Conservation (phyloP, 2,797 vertebrate genomes). For the Crocodylus rhombifer region DNA sequence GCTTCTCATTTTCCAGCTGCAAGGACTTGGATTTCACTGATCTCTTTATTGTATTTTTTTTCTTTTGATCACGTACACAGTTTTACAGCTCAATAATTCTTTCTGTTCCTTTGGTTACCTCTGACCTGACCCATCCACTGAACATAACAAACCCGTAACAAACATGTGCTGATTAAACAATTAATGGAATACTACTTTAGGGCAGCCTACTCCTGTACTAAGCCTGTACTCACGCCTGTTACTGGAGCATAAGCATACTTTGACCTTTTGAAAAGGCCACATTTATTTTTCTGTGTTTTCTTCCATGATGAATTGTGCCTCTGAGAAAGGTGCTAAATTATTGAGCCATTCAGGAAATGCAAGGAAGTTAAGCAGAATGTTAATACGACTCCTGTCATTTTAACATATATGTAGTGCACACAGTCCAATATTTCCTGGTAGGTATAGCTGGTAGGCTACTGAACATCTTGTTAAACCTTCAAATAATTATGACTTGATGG, state of each 20-base stretch:
- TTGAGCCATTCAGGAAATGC: background rate
- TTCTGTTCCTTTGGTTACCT: conserved; percentile 45
- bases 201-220: conserved; percentile 36
- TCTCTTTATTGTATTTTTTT: conserved; percentile 6
- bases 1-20: background rate
- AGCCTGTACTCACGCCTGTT: conserved; percentile 30
- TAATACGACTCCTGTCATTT: conserved; percentile 35
- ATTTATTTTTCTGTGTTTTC: conserved; percentile 62
- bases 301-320: conserved; percentile 60
- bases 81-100: conserved; percentile 15
- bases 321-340: conserved; percentile 60
- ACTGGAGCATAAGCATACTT: conserved; percentile 54
- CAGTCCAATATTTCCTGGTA: background rate
- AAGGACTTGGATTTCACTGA: background rate
- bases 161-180: conserved; percentile 50
- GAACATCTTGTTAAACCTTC: conserved; percentile 18
- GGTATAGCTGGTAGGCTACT: background rate
- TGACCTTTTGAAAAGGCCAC: conserved; percentile 72
- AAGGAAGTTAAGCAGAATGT: conserved; percentile 32
- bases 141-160: conserved; percentile 51
- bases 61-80: background rate
- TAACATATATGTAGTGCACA: background rate
- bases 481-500: background rate
- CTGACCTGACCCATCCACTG: conserved; percentile 62
- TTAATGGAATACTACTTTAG: conserved; percentile 68